These are phyloP conservation scores for Echinarachnius parma DNA, from an alignment of 53 echinoderm and acorn worm species.

Conservation along the genomic window DNA sequence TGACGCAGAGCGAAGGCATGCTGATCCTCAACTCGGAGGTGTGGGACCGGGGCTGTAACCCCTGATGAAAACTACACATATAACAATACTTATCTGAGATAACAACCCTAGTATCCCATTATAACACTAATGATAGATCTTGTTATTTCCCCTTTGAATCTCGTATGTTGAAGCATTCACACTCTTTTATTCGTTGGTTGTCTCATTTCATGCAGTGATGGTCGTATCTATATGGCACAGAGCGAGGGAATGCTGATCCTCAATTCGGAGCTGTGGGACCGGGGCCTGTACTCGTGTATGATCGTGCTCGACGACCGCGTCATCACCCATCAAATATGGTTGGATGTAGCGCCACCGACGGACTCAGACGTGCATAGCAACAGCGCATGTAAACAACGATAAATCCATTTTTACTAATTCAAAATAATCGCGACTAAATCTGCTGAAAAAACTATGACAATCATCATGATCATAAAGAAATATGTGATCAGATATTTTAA, in stretches of 20 bases:
- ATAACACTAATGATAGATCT: background rate
- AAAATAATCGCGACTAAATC: no score
- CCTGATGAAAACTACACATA: no score
- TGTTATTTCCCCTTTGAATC: background rate
- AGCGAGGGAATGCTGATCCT: slow-evolving; percentile 67
- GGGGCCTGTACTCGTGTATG: slow-evolving; percentile 60
- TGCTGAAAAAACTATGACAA: no score
- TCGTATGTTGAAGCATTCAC: background rate
- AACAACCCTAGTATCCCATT: background rate
- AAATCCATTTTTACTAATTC: no score
- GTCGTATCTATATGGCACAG: slow-evolving; percentile 62
- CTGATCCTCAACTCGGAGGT: slow-evolving; percentile 68
- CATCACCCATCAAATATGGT: slow-evolving; percentile 30
- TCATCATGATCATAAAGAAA: no score
- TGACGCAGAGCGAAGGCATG: slow-evolving; percentile 57
- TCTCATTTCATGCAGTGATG: slow-evolving; percentile 23
- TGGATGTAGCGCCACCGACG: slow-evolving; percentile 42
- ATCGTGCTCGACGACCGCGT: slow-evolving; percentile 2
- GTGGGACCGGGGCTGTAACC: slow-evolving; percentile 59
- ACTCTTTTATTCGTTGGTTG: background rate
- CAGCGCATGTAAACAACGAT: slow-evolving; percentile 19
- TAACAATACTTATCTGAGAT: background rate
- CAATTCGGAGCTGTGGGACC: slow-evolving; percentile 60
- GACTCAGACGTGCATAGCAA: slow-evolving; percentile 28
- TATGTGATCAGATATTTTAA: no score